phyloP scores from a whole-genome alignment of 2,888 invertebrate species.

The Cylloceria caligata region DNA sequence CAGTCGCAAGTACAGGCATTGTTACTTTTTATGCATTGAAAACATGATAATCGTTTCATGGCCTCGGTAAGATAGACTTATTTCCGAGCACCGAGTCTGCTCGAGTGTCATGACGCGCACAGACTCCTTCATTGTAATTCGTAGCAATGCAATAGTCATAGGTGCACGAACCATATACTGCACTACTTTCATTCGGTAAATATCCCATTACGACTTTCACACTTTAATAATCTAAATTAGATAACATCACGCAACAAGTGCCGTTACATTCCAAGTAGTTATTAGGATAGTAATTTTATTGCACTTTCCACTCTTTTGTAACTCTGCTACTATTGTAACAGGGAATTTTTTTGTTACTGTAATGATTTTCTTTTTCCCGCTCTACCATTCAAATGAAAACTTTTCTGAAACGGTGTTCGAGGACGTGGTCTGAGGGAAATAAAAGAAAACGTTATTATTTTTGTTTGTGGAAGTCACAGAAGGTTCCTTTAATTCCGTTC shows the following conservation, averaged over 20 bases:
- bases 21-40: neutral
- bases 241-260: conserved; percentile 44
- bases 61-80: neutral
- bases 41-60: neutral
- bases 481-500: no score
- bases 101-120: no score
- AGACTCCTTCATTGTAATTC: conserved; percentile 14
- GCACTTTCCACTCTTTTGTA: neutral
- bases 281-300: no score
- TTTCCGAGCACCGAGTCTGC: neutral
- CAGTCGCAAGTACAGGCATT: neutral
- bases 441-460: no score
- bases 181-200: neutral
- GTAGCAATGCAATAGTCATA: neutral
- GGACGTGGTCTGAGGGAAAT: no score
- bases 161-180: neutral
- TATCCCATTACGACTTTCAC: no score
- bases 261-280: conserved; percentile 34
- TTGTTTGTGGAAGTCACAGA: no score
- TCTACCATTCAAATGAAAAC: no score
- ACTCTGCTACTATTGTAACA: neutral
- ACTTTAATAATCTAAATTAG: no score
- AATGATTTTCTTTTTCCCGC: no score
- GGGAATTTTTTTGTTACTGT: neutral
- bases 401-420: no score